Percentiles rank a stretch among this genome's conserved stretches.
Conservation (phyloP, 2,113 vertebrate genomes). For the Perccottus glenii region DNA sequence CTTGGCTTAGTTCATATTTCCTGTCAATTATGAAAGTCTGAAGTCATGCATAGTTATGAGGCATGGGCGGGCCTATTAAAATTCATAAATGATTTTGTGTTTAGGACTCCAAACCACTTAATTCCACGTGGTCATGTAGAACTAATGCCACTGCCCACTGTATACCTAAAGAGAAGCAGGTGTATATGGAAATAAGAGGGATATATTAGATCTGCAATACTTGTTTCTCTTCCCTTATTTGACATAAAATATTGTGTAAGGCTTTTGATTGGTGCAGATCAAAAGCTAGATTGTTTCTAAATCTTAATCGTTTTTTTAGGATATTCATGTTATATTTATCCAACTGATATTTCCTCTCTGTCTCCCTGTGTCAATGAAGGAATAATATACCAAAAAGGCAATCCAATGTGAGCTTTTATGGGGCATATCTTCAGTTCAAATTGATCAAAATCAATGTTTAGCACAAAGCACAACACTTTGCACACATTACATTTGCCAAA, state of each 20-base stretch:
- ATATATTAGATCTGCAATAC: not conserved
- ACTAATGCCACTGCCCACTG: slow-evolving; percentile 64
- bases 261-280: too few species aligned
- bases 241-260: not conserved
- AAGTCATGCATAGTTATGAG: slow-evolving; percentile 99
- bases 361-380: too few species aligned
- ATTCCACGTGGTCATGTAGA: slow-evolving; percentile 78
- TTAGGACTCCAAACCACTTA: slow-evolving; percentile 79
- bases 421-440: too few species aligned
- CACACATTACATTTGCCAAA: too few species aligned
- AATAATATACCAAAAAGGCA: too few species aligned
- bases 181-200: slow-evolving; percentile 4
- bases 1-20: slow-evolving; percentile 98
- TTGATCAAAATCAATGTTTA: too few species aligned
- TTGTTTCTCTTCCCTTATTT: not conserved
- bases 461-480: too few species aligned
- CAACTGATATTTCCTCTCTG: too few species aligned
- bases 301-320: too few species aligned
- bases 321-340: too few species aligned
- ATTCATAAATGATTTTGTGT: slow-evolving; percentile 97
- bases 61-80: slow-evolving; percentile 92
- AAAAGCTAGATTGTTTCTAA: too few species aligned
- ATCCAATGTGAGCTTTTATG: too few species aligned
- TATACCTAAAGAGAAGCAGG: slow-evolving; percentile 53
- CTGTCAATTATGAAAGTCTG: slow-evolving; percentile 99